A percentile compares a stretch with the other conserved stretches of the same genome.
Evolutionary conservation across 2,888 invertebrate genomes (phyloP).

Genomic region (Synergus itoensis): DNA sequence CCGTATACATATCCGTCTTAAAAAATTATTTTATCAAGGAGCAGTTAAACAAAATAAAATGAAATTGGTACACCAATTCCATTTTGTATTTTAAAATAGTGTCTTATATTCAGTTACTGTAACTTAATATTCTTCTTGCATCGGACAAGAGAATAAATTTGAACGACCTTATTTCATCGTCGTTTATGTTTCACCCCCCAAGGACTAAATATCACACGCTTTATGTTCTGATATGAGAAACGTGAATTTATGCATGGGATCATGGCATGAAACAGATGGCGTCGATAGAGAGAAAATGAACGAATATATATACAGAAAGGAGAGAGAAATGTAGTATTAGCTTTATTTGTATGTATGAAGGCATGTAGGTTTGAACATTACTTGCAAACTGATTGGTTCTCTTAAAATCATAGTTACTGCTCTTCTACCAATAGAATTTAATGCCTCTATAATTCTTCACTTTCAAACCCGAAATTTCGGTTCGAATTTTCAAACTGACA

Average conservation of each 20-base stretch:
- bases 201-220: conserved; percentile 25
- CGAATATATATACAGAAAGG: conserved; percentile 5
- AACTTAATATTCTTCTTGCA: not conserved
- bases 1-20: not conserved
- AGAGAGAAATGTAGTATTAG: not conserved
- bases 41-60: no score
- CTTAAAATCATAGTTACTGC: conserved; percentile 14
- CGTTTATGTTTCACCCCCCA: not conserved
- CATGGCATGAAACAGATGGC: conserved; percentile 39
- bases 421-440: not conserved
- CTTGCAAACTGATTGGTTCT: conserved; percentile 2
- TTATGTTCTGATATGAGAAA: not conserved
- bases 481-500: not conserved
- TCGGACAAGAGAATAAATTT: not conserved
- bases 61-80: no score
- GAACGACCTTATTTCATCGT: not conserved
- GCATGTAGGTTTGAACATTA: conserved; percentile 3
- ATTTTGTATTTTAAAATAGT: not conserved
- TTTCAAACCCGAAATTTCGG: not conserved
- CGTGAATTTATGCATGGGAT: conserved; percentile 32
- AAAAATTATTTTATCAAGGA: not conserved
- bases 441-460: not conserved
- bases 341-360: conserved; percentile 4
- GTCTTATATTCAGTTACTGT: not conserved
- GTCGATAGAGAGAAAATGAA: conserved; percentile 34